Evolutionary conservation across 2,797 vertebrate species (phyloP).

Genomic region (Lepilemur septentrionalis): DNA sequence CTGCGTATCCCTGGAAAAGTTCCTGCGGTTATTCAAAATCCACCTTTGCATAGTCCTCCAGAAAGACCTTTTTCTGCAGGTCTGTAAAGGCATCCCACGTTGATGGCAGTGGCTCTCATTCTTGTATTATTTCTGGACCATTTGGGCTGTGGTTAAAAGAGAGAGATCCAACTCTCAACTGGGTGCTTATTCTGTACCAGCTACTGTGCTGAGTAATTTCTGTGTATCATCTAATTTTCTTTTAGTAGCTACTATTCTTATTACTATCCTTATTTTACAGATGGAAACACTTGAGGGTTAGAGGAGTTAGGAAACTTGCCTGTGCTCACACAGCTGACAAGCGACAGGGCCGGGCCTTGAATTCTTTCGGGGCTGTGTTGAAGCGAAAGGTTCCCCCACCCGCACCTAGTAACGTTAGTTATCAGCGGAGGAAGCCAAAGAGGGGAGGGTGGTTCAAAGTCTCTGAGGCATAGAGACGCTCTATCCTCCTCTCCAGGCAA

Average conservation of each 20-base stretch:
- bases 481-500: conserved; percentile 39
- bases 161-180: not conserved
- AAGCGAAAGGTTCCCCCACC: not conserved
- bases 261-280: not conserved
- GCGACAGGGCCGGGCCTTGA: not conserved
- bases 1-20: not conserved
- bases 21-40: not conserved
- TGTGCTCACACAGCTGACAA: not conserved
- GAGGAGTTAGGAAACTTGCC: not conserved
- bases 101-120: not conserved
- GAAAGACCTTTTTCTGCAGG: not conserved
- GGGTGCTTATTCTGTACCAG: not conserved
- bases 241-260: not conserved
- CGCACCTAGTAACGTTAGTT: not conserved
- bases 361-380: not conserved
- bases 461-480: not conserved
- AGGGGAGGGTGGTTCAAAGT: not conserved
- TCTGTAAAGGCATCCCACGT: not conserved
- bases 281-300: not conserved
- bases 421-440: not conserved
- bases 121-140: not conserved
- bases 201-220: not conserved
- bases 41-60: not conserved
- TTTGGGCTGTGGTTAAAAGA: not conserved
- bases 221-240: not conserved